Conservation (phyloP, 2,888 invertebrate species). For the Thymelicus acteon region DNA sequence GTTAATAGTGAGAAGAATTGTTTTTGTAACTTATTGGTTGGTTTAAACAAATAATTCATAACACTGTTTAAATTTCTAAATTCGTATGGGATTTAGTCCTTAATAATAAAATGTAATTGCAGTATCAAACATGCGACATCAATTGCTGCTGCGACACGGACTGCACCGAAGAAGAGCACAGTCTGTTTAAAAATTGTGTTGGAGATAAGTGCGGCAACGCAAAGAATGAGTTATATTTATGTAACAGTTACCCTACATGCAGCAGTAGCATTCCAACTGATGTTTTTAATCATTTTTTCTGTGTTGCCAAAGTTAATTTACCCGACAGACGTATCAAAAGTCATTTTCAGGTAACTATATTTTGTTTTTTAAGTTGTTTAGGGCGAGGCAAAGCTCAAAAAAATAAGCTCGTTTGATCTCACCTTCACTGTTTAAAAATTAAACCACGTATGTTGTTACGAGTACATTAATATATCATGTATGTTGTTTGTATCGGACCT, state of each 20-base stretch:
- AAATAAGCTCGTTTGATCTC: too few species aligned
- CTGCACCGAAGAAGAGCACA: slow-evolving; percentile 86
- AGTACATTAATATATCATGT: too few species aligned
- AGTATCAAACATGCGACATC: slow-evolving; percentile 89
- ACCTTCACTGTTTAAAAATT: too few species aligned
- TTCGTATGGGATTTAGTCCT: not conserved
- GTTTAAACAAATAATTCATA: not conserved
- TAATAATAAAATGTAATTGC: slow-evolving; percentile 45
- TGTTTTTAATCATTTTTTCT: slow-evolving; percentile 62
- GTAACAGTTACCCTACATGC: slow-evolving; percentile 37
- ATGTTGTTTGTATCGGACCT: too few species aligned
- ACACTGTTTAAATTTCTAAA: not conserved
- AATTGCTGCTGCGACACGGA: slow-evolving; percentile 94
- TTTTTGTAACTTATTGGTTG: slow-evolving; percentile 71
- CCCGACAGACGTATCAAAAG: slow-evolving; percentile 57
- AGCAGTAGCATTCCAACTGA: slow-evolving; percentile 43
- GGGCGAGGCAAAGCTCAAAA: too few species aligned
- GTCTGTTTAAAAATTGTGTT: slow-evolving; percentile 86
- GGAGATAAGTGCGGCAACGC: slow-evolving; percentile 42
- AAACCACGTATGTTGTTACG: too few species aligned
- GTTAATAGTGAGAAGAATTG: slow-evolving; percentile 47
- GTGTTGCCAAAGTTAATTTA: slow-evolving; percentile 70
- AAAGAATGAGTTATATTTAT: slow-evolving; percentile 1
- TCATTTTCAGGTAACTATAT: slow-evolving; percentile 50
- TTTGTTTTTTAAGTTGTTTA: not conserved